Base-by-base conservation (phyloP, 2,797 vertebrate species). In the Nasua narica region DNA sequence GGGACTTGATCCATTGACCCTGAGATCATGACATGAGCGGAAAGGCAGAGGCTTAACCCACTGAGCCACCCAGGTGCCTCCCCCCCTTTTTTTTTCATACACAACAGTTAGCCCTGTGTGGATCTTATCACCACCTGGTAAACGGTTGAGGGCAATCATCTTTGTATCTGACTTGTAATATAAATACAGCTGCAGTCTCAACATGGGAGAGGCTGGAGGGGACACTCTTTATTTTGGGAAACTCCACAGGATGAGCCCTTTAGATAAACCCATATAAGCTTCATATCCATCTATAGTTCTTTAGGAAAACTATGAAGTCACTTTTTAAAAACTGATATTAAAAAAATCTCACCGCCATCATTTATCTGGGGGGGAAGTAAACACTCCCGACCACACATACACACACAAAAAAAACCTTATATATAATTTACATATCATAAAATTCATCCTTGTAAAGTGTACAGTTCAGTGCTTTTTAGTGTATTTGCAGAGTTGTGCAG, bases 111-210 rank as follows among this genome's bases (percentile, higher is more conserved):
- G 37, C 3, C 46, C 60, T 72, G 7, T 21, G 8, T 79, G 13
- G 29, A 7, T 91, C 65, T 92, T 87, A 58, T 70, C 4, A 14
- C 50, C 87, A 10, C 13, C 19, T 32, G 50, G 40, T 67, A 54
- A 94, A 11, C 16, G 23, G 25, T 29, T 74, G 70, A 74, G 25
- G 40, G 70, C 25, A 74, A 74, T 46, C 40, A 16, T 74, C 70
- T 46, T 74, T 10, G 70, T 46, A 91, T 88, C 83, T 89, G n/a
- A 82, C 32, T 58, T 92, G 6, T 76, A 90, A 87, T 76, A 40
- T 94, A 94, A 94, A 37, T 70, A 81, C 14, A 89, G 78, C 90
- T 94, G 54, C 65, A 86, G 81, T 72, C 78, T 97, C 90, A 84
- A 85, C 62, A 85, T 54, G 83, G 25, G 29, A 69, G n/a, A 37